Base-by-base conservation (phyloP, 2,888 invertebrate genomes). In the Orchestes rusci region DNA sequence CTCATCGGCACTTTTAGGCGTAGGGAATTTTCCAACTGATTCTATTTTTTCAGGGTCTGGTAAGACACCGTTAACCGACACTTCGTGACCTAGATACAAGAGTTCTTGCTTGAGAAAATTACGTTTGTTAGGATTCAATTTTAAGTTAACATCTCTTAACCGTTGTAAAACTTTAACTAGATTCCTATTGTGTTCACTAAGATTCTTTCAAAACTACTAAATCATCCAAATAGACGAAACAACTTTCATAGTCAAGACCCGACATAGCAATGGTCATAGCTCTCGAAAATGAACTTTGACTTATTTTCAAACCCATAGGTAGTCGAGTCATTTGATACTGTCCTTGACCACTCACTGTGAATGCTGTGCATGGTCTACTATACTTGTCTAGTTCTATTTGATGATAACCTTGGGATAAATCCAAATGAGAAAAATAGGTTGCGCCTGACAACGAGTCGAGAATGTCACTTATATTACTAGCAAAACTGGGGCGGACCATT, bases 251-350 rank as follows among this genome's bases (percentile, higher is more conserved):
- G 34, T 43, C 46, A 18, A 57, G 38, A 10, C 54, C 53, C 16
- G 54, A 50, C 50, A 56, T 53, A 29, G 56, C 56, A n/a, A 56
- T 51, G 3, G 54, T 51, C 54, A 56, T 57, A 17, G 43, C 37
- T 38, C 56, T 38, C 13, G 53, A 58, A 50, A 60, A 59, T 35
- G 50, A 39, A 47, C 53, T 52, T 8, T 54, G 45, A 38, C 44
- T 47, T 48, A 48, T 53, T 51, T 58, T 59, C 36, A 59, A 45
- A 17, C 58, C 56, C 54, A 60, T 57, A 16, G 39, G 34, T 52
- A 51, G n/a, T n/a, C n/a, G n/a, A n/a, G 55, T 55, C 51, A 56
- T 53, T 47, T 57, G 56, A 43, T 42, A 59, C 33, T 59, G 58
- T 23, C 55, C 56, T 39, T 41, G 37, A 45, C 53, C 50, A 10